phyloP scores from a whole-genome alignment of 2,888 invertebrate genomes.

The Cotesia congregata region DNA sequence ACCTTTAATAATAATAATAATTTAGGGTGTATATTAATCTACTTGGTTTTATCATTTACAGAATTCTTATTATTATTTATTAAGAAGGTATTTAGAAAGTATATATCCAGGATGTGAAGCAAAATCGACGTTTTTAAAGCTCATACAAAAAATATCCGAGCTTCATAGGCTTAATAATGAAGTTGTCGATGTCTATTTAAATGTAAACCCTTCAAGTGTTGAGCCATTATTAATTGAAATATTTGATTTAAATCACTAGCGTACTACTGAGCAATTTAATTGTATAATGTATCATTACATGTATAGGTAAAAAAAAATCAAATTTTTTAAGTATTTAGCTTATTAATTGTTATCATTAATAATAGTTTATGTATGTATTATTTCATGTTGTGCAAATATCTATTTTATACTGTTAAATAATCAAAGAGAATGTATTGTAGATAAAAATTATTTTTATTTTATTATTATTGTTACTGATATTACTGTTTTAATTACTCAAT shows the following conservation, averaged over 20 bases:
- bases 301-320: not conserved
- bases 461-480: not conserved
- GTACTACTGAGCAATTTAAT: not conserved
- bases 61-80: constrained; percentile 91
- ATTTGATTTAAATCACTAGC: constrained; percentile 84
- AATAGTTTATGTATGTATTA: not conserved
- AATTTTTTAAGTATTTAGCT: not conserved
- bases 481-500: not conserved
- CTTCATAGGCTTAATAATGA: constrained; percentile 90
- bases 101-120: constrained; percentile 89
- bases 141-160: constrained; percentile 93
- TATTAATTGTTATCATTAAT: not conserved
- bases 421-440: not conserved
- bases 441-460: not conserved
- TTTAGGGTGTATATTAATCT: constrained; percentile 32
- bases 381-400: not conserved
- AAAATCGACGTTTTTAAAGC: constrained; percentile 86
- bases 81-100: constrained; percentile 87
- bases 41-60: constrained; percentile 67
- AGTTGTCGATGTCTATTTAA: constrained; percentile 91
- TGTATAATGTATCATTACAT: not conserved
- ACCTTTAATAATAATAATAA: constrained; percentile 28
- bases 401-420: not conserved
- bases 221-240: constrained; percentile 96
- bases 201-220: constrained; percentile 91